phyloP scores from a whole-genome alignment of 35 echinoderm and acorn worm genomes.

The Stichopus chloronotus region DNA sequence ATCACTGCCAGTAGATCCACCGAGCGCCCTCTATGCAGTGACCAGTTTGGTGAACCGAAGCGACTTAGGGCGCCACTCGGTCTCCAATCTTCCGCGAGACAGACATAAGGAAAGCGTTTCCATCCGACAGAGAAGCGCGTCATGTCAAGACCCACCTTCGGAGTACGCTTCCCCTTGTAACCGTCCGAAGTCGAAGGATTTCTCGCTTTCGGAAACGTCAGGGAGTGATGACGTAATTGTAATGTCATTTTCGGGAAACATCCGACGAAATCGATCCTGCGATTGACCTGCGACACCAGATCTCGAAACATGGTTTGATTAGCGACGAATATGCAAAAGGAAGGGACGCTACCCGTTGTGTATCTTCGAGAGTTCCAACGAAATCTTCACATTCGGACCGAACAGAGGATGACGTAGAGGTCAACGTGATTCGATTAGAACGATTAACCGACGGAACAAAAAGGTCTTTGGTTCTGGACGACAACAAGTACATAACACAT shows the following conservation, averaged over 20 bases:
- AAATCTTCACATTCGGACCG: background rate
- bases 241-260: background rate
- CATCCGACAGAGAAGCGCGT: background rate
- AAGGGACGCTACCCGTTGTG: background rate
- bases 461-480: background rate
- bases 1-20: conserved; percentile 33
- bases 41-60: conserved; percentile 9
- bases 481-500: conserved; percentile 36
- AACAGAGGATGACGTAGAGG: background rate
- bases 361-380: no score
- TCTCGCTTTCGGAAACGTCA: background rate
- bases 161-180: conserved; percentile 41
- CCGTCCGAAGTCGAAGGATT: conserved; percentile 27
- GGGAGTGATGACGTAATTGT: background rate
- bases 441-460: background rate
- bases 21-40: conserved; percentile 29
- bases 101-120: background rate
- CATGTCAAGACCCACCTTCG: background rate
- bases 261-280: background rate
- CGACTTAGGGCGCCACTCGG: background rate
- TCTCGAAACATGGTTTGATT: background rate
- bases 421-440: background rate
- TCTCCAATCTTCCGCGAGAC: background rate
- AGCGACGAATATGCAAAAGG: conserved; percentile 11
- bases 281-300: background rate